These are phyloP conservation scores for Platysternon megacephalum DNA, from an alignment of 2,113 vertebrate genomes.

Conservation along the genomic window DNA sequence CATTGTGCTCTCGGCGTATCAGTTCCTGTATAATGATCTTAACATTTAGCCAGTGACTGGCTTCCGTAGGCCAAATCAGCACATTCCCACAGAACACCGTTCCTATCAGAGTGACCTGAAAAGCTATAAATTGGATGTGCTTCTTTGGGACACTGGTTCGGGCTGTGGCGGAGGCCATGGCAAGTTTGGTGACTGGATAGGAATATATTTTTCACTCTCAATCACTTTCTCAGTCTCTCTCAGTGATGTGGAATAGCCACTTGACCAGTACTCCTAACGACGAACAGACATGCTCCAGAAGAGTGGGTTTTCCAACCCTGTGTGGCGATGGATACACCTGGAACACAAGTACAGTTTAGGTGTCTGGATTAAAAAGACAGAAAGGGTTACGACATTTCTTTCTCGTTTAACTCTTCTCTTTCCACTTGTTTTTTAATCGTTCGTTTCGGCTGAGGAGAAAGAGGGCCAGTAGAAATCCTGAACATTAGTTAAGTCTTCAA, in stretches of 20 bases:
- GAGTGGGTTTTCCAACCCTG: background rate
- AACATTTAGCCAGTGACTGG: conserved; percentile 86
- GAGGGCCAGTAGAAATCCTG: background rate
- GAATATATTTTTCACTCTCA: background rate
- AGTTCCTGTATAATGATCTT: conserved; percentile 78
- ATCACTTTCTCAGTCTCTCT: background rate
- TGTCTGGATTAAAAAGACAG: conserved; percentile 52
- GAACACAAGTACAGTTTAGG: background rate
- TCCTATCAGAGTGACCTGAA: conserved; percentile 62
- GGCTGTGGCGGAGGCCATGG: conserved; percentile 23
- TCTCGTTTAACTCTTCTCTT: background rate
- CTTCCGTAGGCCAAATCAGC: conserved; percentile 83
- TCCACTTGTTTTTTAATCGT: background rate
- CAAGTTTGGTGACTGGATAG: background rate
- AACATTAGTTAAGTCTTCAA: background rate
- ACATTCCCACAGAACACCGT: conserved; percentile 76
- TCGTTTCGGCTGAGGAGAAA: background rate
- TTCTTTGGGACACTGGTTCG: conserved; percentile 15
- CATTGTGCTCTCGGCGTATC: conserved; percentile 71
- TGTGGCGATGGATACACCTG: background rate
- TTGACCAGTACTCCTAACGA: background rate
- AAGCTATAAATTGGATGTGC: conserved; percentile 59
- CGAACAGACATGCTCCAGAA: background rate
- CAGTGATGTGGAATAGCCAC: background rate
- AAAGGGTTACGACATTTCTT: background rate